Percentiles rank a stretch among this genome's conserved stretches.
Conservation (phyloP, 2,797 vertebrate genomes). For the Sebastes matsubarae region DNA sequence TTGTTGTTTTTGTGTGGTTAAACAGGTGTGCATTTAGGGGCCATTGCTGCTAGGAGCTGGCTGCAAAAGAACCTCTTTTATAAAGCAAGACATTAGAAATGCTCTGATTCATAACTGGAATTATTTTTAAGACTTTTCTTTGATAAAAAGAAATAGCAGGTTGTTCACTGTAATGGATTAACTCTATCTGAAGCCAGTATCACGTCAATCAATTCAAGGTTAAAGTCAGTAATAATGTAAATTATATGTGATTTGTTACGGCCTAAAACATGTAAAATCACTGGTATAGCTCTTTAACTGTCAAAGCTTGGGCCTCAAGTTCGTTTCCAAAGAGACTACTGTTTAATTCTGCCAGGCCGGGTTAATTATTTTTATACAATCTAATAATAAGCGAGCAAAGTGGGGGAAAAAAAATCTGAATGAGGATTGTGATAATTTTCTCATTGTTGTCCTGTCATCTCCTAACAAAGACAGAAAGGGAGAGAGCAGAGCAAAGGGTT, state of each 20-base stretch:
- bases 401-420: constrained; percentile 21
- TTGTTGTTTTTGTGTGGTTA: neutral
- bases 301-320: neutral
- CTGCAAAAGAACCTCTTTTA: neutral
- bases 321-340: constrained; percentile 22
- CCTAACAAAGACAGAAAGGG: constrained; percentile 53
- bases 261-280: neutral
- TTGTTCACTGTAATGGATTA: neutral
- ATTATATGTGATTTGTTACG: neutral
- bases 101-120: neutral
- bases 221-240: neutral
- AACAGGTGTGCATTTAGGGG: neutral
- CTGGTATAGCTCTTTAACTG: neutral
- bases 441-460: constrained; percentile 67
- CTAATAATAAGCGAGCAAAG: constrained; percentile 45
- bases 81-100: neutral
- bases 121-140: neutral
- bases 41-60: neutral
- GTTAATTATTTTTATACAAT: constrained; percentile 57
- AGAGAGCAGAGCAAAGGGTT: constrained; percentile 48
- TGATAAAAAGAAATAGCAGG: neutral
- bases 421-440: constrained; percentile 56
- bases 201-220: neutral
- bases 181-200: neutral
- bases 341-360: constrained; percentile 28